A percentile compares a stretch with the other conserved stretches of the same genome.
phyloP scores from a whole-genome alignment of 2,888 invertebrate species.

The Muscina levida region DNA sequence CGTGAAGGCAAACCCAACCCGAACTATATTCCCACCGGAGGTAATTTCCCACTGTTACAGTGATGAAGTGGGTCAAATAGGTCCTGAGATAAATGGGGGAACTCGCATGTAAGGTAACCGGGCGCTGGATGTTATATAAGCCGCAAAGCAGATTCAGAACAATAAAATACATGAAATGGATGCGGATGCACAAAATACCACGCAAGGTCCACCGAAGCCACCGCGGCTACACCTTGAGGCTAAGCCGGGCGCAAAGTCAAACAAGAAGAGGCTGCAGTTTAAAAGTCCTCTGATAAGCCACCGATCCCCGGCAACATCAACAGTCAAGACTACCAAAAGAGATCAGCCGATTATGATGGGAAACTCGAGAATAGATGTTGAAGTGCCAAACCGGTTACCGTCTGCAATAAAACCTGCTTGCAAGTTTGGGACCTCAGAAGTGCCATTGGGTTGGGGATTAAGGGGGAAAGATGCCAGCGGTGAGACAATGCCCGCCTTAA shows the following conservation, averaged over 20 bases:
- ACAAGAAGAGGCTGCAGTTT: slow-evolving; percentile 73
- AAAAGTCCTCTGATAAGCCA: slow-evolving; percentile 72
- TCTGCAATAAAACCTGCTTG: no score
- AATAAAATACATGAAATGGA: slow-evolving; percentile 26
- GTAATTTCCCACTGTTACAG: no score
- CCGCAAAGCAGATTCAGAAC: not conserved
- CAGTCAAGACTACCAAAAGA: not conserved
- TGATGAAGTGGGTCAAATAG: slow-evolving; percentile 39
- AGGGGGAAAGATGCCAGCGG: no score
- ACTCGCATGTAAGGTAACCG: not conserved
- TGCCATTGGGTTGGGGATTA: no score
- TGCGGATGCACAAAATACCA: slow-evolving; percentile 11
- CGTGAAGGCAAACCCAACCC: not conserved
- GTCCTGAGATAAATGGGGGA: slow-evolving; percentile 20
- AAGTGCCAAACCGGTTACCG: no score
- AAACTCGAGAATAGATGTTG: no score
- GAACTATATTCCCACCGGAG: no score
- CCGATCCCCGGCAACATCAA: slow-evolving; percentile 15
- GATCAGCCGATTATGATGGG: no score
- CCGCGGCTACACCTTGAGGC: slow-evolving; percentile 54
- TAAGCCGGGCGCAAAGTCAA: not conserved
- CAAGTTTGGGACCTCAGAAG: no score
- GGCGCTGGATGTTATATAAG: not conserved
- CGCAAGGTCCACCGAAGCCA: slow-evolving; percentile 60
- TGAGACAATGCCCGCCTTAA: no score